Conservation (phyloP, 2,113 vertebrate genomes). For the Piprites chloris region DNA sequence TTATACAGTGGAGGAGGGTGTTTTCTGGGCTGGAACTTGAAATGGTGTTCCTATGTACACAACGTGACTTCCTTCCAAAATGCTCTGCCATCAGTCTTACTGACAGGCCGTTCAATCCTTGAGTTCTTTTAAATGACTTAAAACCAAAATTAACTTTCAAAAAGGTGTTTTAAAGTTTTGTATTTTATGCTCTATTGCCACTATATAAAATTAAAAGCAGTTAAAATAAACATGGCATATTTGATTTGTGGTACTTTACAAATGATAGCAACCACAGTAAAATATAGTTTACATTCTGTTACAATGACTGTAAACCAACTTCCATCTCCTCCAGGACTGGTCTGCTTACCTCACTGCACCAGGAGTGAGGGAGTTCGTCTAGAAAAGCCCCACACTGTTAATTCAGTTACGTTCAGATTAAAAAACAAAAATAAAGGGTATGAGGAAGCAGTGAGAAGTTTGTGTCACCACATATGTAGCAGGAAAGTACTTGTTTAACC, state of each 20-base stretch:
- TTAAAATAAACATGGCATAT: neutral
- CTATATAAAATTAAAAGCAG: slow-evolving; percentile 50
- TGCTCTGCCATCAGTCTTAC: neutral
- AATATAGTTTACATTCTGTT: neutral
- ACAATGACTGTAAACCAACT: neutral
- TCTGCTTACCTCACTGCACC: neutral
- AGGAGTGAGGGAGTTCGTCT: neutral
- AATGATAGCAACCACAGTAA: neutral
- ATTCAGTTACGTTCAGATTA: neutral
- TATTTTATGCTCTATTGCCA: slow-evolving; percentile 43
- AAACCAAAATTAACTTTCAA: no score
- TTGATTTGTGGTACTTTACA: neutral
- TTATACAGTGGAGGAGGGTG: neutral
- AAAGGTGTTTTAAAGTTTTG: neutral
- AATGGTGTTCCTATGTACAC: neutral
- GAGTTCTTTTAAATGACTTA: neutral
- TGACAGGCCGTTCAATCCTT: neutral
- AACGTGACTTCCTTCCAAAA: neutral
- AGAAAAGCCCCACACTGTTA: neutral
- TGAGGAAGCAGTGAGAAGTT: neutral
- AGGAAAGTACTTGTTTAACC: neutral
- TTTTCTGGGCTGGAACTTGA: neutral
- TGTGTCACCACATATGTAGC: rapidly evolving
- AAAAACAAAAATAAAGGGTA: neutral
- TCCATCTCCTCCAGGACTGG: neutral